Base-by-base conservation (phyloP, 2,797 vertebrate species). In the Xenentodon cancila region DNA sequence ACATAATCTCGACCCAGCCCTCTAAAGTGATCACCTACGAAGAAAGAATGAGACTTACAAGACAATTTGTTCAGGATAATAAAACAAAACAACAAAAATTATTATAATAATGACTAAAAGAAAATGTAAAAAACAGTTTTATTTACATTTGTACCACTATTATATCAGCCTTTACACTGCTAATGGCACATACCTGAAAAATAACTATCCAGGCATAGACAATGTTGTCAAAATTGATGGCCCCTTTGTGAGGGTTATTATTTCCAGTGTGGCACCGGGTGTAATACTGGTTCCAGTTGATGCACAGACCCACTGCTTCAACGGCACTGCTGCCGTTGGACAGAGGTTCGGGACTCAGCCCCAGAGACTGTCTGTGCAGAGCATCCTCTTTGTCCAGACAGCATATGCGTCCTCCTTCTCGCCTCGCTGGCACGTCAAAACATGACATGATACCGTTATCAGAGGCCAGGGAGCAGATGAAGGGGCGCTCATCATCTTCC, bases 1-100 rank as follows among this genome's bases (percentile, higher is more conserved):
- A 99, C 97, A 99, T 99, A 79, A 99, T 99, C 90, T 99, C 97
- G 76, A 99, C 97, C 97, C 97, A 98, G 71, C 97, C 97, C 84
- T 99, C 97, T 90, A 99, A 91, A 1, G 97, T 99, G 80, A 99
- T 99, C 73, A 99, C 97, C 97, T 99, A 75, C 12, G 69, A 55
- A 43, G 25, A 66, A 50, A 71, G 4, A 61, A 22, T 17, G 20
- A 60, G 3, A 15, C 8, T 46, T 27, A 44, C 27, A 1, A 32
- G 9, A 16, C 16, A 30, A 7, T 13, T 15, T 15, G 12, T 40
- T 15, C 30, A 30, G 30, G 30, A 30, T 30, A 40, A 3, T 40
- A 40, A 40, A 40, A 15, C 16, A 16, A 13, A 15, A 40, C 37
- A 40, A 40, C 5, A 30, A 16, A 40, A 16, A 15, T 2, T 37